Percentiles rank a stretch among this genome's conserved stretches.
Conservation (phyloP, 2,113 vertebrate genomes). For the Lasiurus borealis region DNA sequence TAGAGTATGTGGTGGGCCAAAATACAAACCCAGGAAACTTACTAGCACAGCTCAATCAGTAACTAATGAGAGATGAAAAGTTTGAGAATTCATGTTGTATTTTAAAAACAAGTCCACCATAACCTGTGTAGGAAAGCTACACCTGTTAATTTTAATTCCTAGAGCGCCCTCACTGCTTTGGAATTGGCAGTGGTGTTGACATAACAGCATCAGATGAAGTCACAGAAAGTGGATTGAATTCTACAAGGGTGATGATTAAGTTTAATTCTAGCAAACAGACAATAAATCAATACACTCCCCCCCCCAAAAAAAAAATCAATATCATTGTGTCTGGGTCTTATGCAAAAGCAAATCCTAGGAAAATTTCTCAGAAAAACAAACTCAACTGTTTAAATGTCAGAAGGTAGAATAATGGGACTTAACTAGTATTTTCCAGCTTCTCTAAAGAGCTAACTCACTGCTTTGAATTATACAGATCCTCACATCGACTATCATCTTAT, state of each 20-base stretch:
- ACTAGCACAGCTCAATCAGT: neutral
- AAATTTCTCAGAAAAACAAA: slow-evolving; percentile 45
- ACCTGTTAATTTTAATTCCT: neutral
- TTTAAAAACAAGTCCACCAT: slow-evolving; percentile 33
- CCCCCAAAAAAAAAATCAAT: slow-evolving; percentile 1
- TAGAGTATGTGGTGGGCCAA: neutral
- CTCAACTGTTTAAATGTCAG: neutral
- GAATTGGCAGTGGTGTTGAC: neutral
- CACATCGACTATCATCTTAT: neutral
- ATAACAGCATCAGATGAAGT: neutral
- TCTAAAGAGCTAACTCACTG: neutral
- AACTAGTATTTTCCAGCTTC: neutral
- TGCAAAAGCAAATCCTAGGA: neutral
- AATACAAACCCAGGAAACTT: slow-evolving; percentile 5
- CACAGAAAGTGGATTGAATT: neutral
- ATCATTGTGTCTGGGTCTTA: neutral
- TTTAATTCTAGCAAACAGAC: slow-evolving; percentile 18
- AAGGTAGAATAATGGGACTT: neutral
- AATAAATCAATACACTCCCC: neutral
- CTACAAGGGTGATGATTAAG: neutral
- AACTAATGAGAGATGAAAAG: neutral
- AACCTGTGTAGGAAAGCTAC: neutral
- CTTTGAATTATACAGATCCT: neutral
- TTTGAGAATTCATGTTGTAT: neutral
- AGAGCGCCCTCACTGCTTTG: neutral